These are phyloP conservation scores for Leucosticte australis DNA, from an alignment of 2,113 vertebrate species.

Conservation along the genomic window DNA sequence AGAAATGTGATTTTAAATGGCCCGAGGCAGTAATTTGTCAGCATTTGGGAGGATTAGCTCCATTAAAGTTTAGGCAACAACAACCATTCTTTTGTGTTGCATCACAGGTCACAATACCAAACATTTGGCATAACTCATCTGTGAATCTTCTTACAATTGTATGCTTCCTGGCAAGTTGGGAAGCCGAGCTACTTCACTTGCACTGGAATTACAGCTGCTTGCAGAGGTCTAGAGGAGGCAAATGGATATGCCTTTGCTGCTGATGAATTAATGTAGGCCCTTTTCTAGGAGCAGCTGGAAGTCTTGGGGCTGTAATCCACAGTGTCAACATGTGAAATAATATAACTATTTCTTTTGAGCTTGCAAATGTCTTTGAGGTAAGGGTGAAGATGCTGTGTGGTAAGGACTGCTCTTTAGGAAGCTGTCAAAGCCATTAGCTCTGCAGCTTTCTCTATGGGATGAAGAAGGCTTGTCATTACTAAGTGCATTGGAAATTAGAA, in stretches of 20 bases:
- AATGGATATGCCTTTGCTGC: not conserved
- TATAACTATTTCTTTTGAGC: not conserved
- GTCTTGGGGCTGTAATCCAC: not conserved
- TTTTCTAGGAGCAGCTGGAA: not conserved
- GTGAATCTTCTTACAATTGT: not conserved
- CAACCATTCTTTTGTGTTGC: slow-evolving; percentile 51
- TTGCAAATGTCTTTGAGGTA: not conserved
- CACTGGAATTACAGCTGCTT: not conserved
- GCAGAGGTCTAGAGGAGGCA: not conserved
- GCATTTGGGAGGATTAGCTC: slow-evolving; percentile 72
- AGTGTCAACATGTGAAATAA: not conserved
- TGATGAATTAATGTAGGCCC: not conserved
- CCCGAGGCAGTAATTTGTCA: slow-evolving; percentile 69
- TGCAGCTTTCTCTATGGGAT: not conserved
- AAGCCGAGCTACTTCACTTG: not conserved
- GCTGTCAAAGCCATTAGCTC: not conserved
- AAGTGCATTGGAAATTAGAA: not conserved
- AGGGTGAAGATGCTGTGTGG: not conserved
- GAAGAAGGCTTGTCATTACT: not conserved
- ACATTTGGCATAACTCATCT: slow-evolving; percentile 37
- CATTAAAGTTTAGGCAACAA: slow-evolving; percentile 60
- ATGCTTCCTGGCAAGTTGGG: not conserved
- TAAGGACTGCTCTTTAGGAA: not conserved
- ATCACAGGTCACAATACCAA: slow-evolving; percentile 35
- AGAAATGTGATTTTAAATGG: slow-evolving; percentile 75